These are phyloP conservation scores for Pluvianellus socialis DNA, from an alignment of 2,113 vertebrate genomes.

Conservation along the genomic window DNA sequence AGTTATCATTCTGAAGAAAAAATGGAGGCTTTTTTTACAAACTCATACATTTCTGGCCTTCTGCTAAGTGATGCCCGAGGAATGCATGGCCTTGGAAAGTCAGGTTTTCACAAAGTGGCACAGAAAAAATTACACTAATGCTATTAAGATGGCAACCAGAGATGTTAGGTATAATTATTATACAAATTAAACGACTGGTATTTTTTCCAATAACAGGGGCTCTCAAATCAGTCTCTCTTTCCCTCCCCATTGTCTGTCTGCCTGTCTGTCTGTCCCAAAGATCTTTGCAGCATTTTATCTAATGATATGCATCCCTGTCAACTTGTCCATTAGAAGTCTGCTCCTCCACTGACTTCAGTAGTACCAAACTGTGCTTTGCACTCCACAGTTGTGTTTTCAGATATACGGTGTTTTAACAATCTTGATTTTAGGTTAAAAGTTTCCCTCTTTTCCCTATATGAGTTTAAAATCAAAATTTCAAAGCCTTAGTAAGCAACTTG, in stretches of 20 bases:
- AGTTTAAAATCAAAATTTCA: not conserved
- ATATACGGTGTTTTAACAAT: not conserved
- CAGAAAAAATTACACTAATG: not conserved
- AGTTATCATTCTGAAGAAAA: slow-evolving; percentile 54
- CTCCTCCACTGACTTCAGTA: not conserved
- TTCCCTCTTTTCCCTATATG: not conserved
- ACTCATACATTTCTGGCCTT: not conserved
- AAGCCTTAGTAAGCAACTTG: not conserved
- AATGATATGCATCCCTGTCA: not conserved
- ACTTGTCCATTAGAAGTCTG: not conserved
- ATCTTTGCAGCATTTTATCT: not conserved
- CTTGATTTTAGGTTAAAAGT: not conserved
- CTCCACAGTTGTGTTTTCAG: not conserved
- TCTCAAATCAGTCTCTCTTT: not conserved
- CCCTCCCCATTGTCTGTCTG: not conserved
- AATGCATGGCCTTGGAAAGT: slow-evolving; percentile 29
- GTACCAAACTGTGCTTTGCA: not conserved
- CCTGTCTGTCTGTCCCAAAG: not conserved
- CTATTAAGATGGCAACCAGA: not conserved
- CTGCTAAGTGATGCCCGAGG: slow-evolving; percentile 29
- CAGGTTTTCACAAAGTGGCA: not conserved
- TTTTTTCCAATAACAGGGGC: not conserved
- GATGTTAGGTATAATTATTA: not conserved
- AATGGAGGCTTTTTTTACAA: not conserved
- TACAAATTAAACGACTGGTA: not conserved